A percentile compares a stretch with the other conserved stretches of the same genome.
These are phyloP conservation scores for Macrophya alboannulata DNA, from an alignment of 2,888 invertebrate genomes.

Conservation along the genomic window DNA sequence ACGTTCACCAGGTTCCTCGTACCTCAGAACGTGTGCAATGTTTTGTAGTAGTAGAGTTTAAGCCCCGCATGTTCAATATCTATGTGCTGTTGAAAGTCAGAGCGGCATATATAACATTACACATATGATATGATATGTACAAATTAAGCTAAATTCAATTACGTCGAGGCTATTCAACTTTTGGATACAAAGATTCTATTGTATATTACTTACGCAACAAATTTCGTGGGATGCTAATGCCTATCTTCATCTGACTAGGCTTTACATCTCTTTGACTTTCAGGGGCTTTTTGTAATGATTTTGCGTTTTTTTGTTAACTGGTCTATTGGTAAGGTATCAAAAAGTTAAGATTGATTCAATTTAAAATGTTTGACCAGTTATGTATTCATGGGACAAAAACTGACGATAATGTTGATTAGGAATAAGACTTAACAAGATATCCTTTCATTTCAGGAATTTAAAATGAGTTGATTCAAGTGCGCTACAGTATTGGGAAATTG, in stretches of 20 bases:
- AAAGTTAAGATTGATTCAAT: constrained; percentile 13
- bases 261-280: constrained; percentile 14
- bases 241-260: background rate
- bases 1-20: background rate
- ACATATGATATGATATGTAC: background rate
- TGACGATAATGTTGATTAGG: background rate
- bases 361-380: background rate
- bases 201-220: background rate
- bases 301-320: background rate
- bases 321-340: background rate
- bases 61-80: constrained; percentile 36
- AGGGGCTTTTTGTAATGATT: constrained; percentile 2
- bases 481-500: background rate
- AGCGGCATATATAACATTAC: background rate
- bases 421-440: constrained; percentile 4
- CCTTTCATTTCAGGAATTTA: constrained; percentile 42
- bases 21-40: constrained; percentile 26
- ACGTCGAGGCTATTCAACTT: background rate
- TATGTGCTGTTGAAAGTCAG: constrained; percentile 43
- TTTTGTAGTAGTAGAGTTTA: background rate
- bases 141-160: constrained; percentile 1
- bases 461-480: constrained; percentile 19
- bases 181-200: background rate
- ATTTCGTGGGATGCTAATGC: background rate
- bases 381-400: background rate